Base-by-base conservation (phyloP, 2,113 vertebrate species). In the Desmodus rotundus region DNA sequence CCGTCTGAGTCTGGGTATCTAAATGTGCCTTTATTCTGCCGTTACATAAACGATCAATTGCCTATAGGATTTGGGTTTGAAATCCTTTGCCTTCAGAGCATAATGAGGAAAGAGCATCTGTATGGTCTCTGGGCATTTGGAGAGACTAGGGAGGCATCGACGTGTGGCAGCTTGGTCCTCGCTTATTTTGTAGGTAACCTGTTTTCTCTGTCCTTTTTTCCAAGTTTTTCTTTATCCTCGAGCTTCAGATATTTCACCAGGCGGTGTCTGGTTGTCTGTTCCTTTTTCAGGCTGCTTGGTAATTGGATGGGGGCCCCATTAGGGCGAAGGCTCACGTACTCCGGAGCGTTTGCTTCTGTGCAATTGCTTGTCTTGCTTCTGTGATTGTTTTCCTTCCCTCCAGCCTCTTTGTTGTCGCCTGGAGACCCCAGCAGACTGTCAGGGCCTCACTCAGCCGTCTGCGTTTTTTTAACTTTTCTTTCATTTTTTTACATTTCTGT, bases 381-480 rank as follows among this genome's bases (percentile, higher is more conserved):
- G 14, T 31, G 14, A 36, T 24, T 0, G 20, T 36, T 45, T 28
- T 31, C 83, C 56, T 76, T 16, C 72, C 31, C 54, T 7, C 19
- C 22, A 7, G 19, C 36, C 73, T 68, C 11, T 19, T 63, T 65
- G 36, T 4, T 2, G 0, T 7, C 47, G 6, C 89, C 43, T 14
- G 15, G 38, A 73, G 14, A 52, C 36, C 83, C 52, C 22, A 5
- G 4, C 17, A 58, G 58, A 31, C 3, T 3, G 7, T 15, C 47
- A 13, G 56, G 22, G 11, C 67, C 52, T 84, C 87, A 26, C 0
- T 2, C 7, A 0, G 7, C 31, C 3, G 0, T 9, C 68, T 80
- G 28, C 26, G 19, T 5, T 4, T 41, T 41, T 56, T 56, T 28
- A 2, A 2, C 16, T 54, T 47, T 72, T 11, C 45, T 76, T 41